Evolutionary conservation across 1,140 invertebrate species (phyloP), one percentile per base, ranked within the genome.

Genomic region (Ips nitidus): DNA sequence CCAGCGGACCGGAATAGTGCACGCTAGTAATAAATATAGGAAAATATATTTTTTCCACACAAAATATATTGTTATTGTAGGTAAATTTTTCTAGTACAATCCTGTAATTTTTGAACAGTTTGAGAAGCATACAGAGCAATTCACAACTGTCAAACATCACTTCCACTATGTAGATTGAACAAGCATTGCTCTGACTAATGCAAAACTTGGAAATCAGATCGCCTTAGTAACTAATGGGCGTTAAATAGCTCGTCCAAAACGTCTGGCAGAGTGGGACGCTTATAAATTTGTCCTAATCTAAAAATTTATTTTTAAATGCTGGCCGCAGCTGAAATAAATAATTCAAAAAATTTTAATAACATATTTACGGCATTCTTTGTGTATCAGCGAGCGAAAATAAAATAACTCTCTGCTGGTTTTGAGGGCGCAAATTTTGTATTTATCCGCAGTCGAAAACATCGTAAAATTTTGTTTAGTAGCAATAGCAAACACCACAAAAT

Each of bases 1-100:
- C n/a, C 56, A 58, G 40, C 38, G 41, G 56, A 58, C 56, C 56
- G 41, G 40, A 58, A 58, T 50, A 50, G 6, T 8, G 45, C 45
- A 50, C 45, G 45, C 1, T 8, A 50, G 45, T 22, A 50, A 22
- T 50, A 22, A 50, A 50, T 8, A 6, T 8, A 6, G 6, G 45
- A 6, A 2, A 6, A 50, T 6, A 22, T 6, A 50, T 50, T 50
- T 50, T 2, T 22, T 2, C 3, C 22, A 50, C 22, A 50, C 45
- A 3, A 3, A 22, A 3, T 50, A 22, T 50, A 8, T 50, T 22
- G 3, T 50, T 50, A 22, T 8, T 22, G 3, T 3, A 50, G 22
- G 45, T 22, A 22, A 50, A 8, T 50, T 2, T 50, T 22, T 50
- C 45, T 3, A 22, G 22, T 2, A 3, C 45, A 6, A 50, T 8